Conservation (phyloP, 2,888 invertebrate species). For the Andrena praecox region DNA sequence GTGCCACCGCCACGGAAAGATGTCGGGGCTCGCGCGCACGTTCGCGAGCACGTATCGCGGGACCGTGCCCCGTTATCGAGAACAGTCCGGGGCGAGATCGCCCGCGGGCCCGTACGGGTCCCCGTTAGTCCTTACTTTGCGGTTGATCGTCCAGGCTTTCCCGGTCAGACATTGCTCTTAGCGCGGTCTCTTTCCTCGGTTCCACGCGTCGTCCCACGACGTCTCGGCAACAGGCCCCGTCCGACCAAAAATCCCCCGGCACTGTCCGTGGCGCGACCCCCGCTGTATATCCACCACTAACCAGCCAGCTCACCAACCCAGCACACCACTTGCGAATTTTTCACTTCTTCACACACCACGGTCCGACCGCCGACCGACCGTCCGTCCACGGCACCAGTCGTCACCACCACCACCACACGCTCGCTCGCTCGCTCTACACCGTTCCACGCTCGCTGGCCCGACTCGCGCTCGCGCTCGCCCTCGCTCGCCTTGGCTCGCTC, state of each 20-base stretch:
- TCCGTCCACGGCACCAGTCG: constrained; percentile 81
- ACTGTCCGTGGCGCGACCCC: constrained; percentile 68
- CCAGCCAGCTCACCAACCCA: constrained; percentile 67
- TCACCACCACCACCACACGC: constrained; percentile 75
- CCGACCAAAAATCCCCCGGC: constrained; percentile 60
- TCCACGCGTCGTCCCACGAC: constrained; percentile 69
- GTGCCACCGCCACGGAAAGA: constrained; percentile 66
- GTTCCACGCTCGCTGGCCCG: constrained; percentile 72
- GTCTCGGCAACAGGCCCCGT: constrained; percentile 62
- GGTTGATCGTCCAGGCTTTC: constrained; percentile 84
- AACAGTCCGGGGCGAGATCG: constrained; percentile 5
- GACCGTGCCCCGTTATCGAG: neutral
- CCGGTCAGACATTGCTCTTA: constrained; percentile 83
- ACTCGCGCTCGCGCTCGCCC: constrained; percentile 68
- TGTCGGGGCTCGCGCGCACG: constrained; percentile 64
- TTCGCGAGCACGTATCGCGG: constrained; percentile 38
- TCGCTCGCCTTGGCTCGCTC: constrained; percentile 32
- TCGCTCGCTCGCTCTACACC: constrained; percentile 69
- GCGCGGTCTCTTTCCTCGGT: constrained; percentile 70
- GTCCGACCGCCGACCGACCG: constrained; percentile 77
- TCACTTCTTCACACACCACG: constrained; percentile 74
- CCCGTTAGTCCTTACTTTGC: constrained; percentile 80
- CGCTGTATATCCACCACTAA: constrained; percentile 63
- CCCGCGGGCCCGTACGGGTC: constrained; percentile 11
- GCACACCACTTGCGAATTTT: constrained; percentile 77